Evolutionary conservation across 1,140 invertebrate genomes (phyloP).

Genomic region (Platorchestia sp.): DNA sequence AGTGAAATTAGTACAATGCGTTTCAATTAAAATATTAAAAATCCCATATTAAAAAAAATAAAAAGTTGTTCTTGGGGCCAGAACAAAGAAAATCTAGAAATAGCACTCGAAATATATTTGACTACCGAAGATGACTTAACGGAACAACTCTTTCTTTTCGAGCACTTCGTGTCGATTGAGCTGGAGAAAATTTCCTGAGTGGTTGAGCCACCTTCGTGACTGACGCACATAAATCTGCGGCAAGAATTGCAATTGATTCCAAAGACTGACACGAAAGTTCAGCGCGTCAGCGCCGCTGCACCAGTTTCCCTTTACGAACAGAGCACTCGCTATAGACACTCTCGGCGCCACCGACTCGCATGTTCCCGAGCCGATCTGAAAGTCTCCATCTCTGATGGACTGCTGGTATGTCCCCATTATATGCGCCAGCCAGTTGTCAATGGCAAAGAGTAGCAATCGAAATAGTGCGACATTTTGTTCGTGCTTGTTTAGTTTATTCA

Average conservation of each 20-base stretch:
- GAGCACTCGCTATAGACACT: too few relatives aligned
- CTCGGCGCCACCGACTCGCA: neutral
- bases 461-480: too few relatives aligned
- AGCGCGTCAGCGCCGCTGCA: neutral
- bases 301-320: neutral
- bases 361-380: neutral
- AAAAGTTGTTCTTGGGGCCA: neutral
- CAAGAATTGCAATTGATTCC: constrained; percentile 8
- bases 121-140: neutral
- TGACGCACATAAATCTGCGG: neutral
- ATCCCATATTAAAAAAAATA: neutral
- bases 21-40: neutral
- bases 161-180: neutral
- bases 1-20: neutral
- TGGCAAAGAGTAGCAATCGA: too few relatives aligned
- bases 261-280: neutral
- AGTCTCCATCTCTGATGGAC: too few relatives aligned
- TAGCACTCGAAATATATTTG: neutral
- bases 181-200: neutral
- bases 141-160: neutral
- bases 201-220: neutral
- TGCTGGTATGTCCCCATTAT: too few relatives aligned
- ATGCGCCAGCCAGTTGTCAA: too few relatives aligned
- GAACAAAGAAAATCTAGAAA: neutral
- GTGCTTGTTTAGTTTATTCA: too few relatives aligned